Conservation (phyloP, 37 sponge, comb jelly and placozoan species). For the Hexactinellida sp. region DNA sequence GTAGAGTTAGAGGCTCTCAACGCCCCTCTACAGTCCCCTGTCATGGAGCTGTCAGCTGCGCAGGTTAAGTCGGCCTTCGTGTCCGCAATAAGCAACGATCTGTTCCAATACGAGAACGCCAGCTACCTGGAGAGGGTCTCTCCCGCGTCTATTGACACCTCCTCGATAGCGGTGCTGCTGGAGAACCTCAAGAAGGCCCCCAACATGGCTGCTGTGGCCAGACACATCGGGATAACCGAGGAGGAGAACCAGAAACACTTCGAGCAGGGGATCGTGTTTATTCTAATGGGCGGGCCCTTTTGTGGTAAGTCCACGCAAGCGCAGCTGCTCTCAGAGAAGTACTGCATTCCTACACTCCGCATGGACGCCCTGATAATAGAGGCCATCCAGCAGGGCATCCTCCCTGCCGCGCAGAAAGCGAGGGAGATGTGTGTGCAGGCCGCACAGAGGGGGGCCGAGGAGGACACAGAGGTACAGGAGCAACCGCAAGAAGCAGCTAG, state of each 20-base stretch:
- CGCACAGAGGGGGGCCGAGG: constrained; percentile 20
- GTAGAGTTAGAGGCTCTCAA: background rate
- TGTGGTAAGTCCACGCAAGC: constrained; percentile 71
- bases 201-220: constrained; percentile 53
- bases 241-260: constrained; percentile 47
- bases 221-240: constrained; percentile 74
- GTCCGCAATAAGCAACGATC: background rate
- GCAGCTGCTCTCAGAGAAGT: constrained; percentile 38
- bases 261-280: constrained; percentile 54
- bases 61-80: background rate
- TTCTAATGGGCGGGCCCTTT: constrained; percentile 61
- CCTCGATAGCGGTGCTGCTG: background rate
- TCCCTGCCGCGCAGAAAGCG: constrained; percentile 56
- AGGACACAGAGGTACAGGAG: constrained; percentile 18
- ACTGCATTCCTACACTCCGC: constrained; percentile 38
- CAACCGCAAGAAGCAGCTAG: background rate
- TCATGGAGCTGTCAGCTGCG: background rate
- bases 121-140: constrained; percentile 2
- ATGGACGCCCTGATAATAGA: constrained; percentile 65
- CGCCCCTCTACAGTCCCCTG: background rate
- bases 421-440: constrained; percentile 53
- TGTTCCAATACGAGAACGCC: constrained; percentile 10
- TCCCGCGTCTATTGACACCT: constrained; percentile 1
- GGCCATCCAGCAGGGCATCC: constrained; percentile 45
- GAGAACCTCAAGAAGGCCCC: background rate